Base-by-base conservation (phyloP, 2,888 invertebrate genomes). In the Drosophila mimica region DNA sequence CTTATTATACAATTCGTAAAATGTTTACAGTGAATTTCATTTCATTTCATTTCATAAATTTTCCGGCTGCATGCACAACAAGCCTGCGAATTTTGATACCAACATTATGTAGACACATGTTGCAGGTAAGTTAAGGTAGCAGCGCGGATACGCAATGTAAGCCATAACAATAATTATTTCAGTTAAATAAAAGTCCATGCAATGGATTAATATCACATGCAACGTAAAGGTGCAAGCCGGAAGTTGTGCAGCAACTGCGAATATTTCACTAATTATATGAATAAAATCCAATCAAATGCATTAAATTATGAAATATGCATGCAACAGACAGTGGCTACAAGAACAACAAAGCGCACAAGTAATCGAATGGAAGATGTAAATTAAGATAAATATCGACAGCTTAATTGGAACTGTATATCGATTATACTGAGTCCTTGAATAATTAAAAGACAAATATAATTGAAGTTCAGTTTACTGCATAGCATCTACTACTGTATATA, bases 41-140 rank as follows among this genome's bases (percentile, higher is more conserved):
- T 79, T 76, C 58, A 51, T 56, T 64, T 57, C 20, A 61, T 63
- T 79, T 76, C 58, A 76, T 77, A 77, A 66, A 81, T 77, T 74
- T 81, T 77, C 62, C 77, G 57, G 56, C 49, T 68, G 56, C 56
- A 9, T 75, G 78, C 63, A 59, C 74, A 73, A 31, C 67, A 65
- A 54, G 52, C 54, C 65, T 28, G 4, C 11, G 46, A 77, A 49
- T 61, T 65, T 60, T 64, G 48, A 61, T 52, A 52, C 34, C 2
- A 31, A 54, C 43, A 33, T 46, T 25, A 46, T 15, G 25, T 31
- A 57, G 46, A 48, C 8, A 20, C 34, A 61, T 2, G 11, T 20
- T n/a, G 11, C 20, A 17, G 43, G 57, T 15, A 20, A 25, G 25
- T 25, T 17, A 31, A 4, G 57, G 40, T 9, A 31, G 8, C 28